Percentiles rank a stretch among this genome's conserved stretches.
These are phyloP conservation scores for Enteromius argenteus DNA, from an alignment of 2,797 vertebrate genomes.

Conservation along the genomic window DNA sequence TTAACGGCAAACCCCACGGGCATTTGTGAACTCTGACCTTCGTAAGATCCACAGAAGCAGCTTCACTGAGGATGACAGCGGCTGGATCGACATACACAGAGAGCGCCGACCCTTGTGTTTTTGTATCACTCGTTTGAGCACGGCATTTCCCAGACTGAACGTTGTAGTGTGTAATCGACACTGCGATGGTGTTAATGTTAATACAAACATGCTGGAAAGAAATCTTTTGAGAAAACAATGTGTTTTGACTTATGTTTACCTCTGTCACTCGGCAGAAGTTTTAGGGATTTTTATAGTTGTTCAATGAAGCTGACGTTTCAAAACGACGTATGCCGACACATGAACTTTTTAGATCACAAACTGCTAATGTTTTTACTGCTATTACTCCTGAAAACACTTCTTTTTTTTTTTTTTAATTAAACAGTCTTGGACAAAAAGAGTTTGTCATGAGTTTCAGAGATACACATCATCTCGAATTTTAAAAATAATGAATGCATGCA, in stretches of 20 bases:
- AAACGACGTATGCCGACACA: constrained; percentile 74
- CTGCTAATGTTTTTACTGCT: constrained; percentile 80
- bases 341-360: constrained; percentile 81
- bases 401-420: constrained; percentile 73
- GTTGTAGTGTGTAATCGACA: constrained; percentile 69
- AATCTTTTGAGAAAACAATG: constrained; percentile 73
- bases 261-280: constrained; percentile 79
- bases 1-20: constrained; percentile 63
- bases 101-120: constrained; percentile 47
- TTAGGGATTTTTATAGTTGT: constrained; percentile 73
- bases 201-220: constrained; percentile 80
- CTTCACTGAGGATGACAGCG: constrained; percentile 68
- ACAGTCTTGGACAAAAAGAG: constrained; percentile 71
- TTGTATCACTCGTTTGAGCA: constrained; percentile 60
- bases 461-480: constrained; percentile 3
- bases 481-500: neutral
- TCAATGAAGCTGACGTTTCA: constrained; percentile 67
- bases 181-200: constrained; percentile 70
- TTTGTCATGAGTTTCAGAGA: constrained; percentile 55
- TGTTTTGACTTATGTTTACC: constrained; percentile 79
- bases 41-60: constrained; percentile 54
- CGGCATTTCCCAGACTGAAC: constrained; percentile 69
- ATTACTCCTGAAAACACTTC: constrained; percentile 78
- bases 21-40: constrained; percentile 62
- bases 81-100: constrained; percentile 65